These are phyloP conservation scores for Apocrypta bakeri DNA, from an alignment of 1,140 invertebrate genomes.

Conservation along the genomic window DNA sequence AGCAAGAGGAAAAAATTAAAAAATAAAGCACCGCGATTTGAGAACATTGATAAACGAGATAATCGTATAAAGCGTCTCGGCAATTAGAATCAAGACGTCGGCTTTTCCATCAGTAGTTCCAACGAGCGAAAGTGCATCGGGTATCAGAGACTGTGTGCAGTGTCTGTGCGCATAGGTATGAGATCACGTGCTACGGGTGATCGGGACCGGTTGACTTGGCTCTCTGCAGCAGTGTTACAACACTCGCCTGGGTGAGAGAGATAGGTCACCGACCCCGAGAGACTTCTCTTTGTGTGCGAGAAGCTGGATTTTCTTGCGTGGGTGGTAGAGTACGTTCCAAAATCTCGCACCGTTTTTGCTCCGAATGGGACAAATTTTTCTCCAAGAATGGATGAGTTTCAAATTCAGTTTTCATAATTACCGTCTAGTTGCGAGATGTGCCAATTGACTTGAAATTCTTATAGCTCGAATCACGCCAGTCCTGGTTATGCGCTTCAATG, in stretches of 20 bases:
- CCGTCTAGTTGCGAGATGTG: not conserved
- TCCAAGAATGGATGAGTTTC: not conserved
- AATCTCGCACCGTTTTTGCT: not conserved
- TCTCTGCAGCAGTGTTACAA: constrained; percentile 28
- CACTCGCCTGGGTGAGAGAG: constrained; percentile 21
- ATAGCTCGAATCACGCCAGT: not conserved
- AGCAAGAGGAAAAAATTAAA: too few relatives aligned
- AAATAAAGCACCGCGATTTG: too few relatives aligned
- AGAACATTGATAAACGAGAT: too few relatives aligned
- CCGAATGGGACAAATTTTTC: not conserved
- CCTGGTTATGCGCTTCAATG: too few relatives aligned
- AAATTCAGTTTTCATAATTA: not conserved
- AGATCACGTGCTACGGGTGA: constrained; percentile 12
- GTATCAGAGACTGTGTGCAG: not conserved
- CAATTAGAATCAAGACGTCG: too few relatives aligned
- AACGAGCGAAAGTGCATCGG: constrained; percentile 52
- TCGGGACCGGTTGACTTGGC: constrained; percentile 26
- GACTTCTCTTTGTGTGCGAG: not conserved
- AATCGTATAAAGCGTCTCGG: too few relatives aligned
- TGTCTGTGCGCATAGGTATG: not conserved
- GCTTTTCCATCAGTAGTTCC: not conserved
- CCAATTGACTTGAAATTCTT: not conserved
- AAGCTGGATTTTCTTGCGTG: not conserved
- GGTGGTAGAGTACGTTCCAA: not conserved
- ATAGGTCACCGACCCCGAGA: constrained; percentile 34